Evolutionary conservation across 2,113 vertebrate species (phyloP), one percentile per base, ranked within the genome.

Genomic region (Ardeotis arabs): DNA sequence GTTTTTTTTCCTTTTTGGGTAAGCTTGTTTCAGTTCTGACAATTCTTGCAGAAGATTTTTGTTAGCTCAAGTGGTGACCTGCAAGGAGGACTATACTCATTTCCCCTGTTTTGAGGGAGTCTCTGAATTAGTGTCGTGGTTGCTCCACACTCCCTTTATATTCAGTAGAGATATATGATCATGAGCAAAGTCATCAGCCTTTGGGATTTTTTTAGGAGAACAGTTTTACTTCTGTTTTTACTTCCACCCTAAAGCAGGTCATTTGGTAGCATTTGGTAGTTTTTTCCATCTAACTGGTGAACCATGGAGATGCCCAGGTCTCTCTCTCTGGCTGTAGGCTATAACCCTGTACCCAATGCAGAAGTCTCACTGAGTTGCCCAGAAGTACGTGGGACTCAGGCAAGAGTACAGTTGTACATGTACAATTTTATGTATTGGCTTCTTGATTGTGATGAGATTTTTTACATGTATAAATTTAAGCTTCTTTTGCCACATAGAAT

Each of bases 181-280:
- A 20, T 4, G 21, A 25, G 16, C 7, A 72, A 63, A 82, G 15
- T 7, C n/a, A 41, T 41, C 41, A 41, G 12, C 41, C 41, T 70
- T 60, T 14, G 2, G 13, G 4, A 2, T 0, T 5, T 68, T 72
- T 39, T 25, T 6, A 4, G 12, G 22, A 9, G 10, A 49, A 22
- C 8, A 56, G 24, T 53, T 95, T 83, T 52, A 18, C 6, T 74
- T 83, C 25, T 18, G 0, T 7, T 90, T 86, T 86, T 3, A 0
- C 7, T 63, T 93, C 22, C 69, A 12, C 66, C 10, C 19, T 75
- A 39, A 63, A 77, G 17, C 17, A 76, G 18, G 3, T 13, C 11
- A 69, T 87, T 81, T 55, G 16, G 21, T 62, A 68, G 24, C 19
- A 73, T 41, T 41, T 41, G 41, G 41, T 41, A 41, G 41, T 47